phyloP scores from a whole-genome alignment of 2,113 vertebrate species.

The Pedetes capensis region DNA sequence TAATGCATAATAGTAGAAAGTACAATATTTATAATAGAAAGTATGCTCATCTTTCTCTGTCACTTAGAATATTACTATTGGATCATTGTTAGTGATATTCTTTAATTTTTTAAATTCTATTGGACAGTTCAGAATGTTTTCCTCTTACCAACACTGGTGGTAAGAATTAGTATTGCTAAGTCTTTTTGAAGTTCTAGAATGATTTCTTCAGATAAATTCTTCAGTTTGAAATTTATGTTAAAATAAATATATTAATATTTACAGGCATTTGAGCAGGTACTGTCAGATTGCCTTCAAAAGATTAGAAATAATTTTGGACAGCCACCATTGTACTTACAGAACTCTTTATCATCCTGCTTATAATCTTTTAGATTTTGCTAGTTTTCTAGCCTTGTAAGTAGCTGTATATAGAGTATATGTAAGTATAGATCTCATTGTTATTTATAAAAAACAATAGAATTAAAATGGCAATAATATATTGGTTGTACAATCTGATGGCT shows the following conservation, averaged over 20 bases:
- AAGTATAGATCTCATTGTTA: neutral
- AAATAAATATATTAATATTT: constrained; percentile 24
- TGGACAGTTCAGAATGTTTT: neutral
- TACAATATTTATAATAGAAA: neutral
- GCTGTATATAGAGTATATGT: neutral
- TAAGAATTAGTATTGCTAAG: constrained; percentile 2
- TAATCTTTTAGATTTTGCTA: neutral
- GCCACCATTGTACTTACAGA: neutral
- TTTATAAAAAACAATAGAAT: neutral
- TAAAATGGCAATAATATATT: neutral
- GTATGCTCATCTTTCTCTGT: neutral
- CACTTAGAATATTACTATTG: neutral
- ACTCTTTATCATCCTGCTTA: neutral
- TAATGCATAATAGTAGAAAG: neutral
- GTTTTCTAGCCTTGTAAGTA: neutral
- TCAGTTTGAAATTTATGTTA: neutral
- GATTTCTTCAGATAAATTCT: constrained; percentile 14
- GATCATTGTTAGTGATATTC: neutral
- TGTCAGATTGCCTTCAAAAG: neutral
- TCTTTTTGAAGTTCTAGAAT: neutral
- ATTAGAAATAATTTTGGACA: neutral
- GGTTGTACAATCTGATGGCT: neutral
- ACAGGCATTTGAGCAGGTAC: neutral
- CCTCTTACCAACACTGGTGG: neutral
- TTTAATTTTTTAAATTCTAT: neutral